These are phyloP conservation scores for Narcine bancroftii DNA, from an alignment of 2,113 vertebrate species.

Conservation along the genomic window DNA sequence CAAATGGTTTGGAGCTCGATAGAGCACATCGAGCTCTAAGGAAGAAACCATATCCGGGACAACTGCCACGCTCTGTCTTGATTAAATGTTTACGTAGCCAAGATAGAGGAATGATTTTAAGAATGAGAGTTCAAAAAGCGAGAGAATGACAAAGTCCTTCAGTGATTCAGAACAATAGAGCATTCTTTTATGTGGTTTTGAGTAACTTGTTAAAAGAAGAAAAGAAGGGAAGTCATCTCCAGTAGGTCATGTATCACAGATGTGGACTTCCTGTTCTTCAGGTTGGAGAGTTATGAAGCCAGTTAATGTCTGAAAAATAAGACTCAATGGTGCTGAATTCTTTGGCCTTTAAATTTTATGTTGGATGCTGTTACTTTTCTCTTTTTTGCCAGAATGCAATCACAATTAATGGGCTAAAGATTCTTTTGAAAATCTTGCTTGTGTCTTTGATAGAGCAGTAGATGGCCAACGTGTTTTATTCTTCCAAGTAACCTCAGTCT, in stretches of 20 bases:
- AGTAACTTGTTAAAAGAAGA: no score
- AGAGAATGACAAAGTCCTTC: no score
- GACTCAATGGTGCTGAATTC: neutral
- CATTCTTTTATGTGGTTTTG: no score
- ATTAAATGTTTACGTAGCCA: no score
- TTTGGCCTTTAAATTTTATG: neutral
- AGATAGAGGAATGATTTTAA: no score
- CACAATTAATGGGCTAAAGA: neutral
- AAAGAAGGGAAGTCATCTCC: neutral
- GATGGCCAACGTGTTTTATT: neutral
- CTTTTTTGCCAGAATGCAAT: neutral
- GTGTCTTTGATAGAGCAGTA: neutral
- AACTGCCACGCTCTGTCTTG: no score
- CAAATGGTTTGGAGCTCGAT: no score
- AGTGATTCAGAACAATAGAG: no score
- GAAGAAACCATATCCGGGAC: no score
- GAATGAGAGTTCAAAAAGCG: no score
- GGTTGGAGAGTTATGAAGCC: neutral
- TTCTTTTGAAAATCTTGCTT: neutral
- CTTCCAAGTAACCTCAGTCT: neutral
- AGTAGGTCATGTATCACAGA: neutral
- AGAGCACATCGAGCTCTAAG: no score
- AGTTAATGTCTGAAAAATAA: neutral
- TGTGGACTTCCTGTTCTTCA: neutral
- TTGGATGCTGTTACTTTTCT: neutral